These are phyloP conservation scores for Euura lappo DNA, from an alignment of 1,140 invertebrate species.

Conservation along the genomic window DNA sequence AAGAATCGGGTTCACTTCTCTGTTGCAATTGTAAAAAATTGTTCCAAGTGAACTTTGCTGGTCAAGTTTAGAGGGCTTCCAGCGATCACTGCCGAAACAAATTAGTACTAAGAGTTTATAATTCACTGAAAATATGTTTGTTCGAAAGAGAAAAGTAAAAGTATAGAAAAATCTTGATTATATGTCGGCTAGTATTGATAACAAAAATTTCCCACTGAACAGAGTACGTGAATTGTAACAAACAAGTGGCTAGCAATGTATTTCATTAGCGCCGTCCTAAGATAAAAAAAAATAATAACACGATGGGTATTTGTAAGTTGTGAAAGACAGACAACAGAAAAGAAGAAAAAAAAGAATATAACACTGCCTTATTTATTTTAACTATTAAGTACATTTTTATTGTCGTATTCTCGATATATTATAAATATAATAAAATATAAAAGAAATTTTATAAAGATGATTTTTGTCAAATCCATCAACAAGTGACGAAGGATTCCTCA, in stretches of 20 bases:
- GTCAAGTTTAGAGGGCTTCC: conserved; percentile 9
- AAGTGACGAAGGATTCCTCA: too few species aligned
- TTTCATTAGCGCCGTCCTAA: background rate
- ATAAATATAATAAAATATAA: conserved; percentile 36
- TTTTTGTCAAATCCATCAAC: conserved; percentile 3
- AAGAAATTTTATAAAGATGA: conserved; percentile 40
- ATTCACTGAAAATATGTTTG: background rate
- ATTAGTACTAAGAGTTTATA: background rate
- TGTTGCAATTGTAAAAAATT: background rate
- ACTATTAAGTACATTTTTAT: conserved; percentile 46
- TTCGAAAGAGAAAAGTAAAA: background rate
- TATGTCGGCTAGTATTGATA: background rate
- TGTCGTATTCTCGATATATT: conserved; percentile 44
- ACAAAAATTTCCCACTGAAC: background rate
- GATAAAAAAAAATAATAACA: background rate
- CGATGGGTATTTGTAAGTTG: conserved; percentile 15
- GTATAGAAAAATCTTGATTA: background rate
- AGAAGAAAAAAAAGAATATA: conserved; percentile 29
- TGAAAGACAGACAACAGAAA: background rate
- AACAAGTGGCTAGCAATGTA: background rate
- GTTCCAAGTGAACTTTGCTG: conserved; percentile 7
- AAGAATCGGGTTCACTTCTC: background rate
- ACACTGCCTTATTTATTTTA: conserved; percentile 59
- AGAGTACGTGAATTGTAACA: background rate
- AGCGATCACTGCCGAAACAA: conserved; percentile 9